Evolutionary conservation across 1,140 invertebrate genomes (phyloP), one percentile per base, ranked within the genome.

Genomic region (Halesus radiatus): DNA sequence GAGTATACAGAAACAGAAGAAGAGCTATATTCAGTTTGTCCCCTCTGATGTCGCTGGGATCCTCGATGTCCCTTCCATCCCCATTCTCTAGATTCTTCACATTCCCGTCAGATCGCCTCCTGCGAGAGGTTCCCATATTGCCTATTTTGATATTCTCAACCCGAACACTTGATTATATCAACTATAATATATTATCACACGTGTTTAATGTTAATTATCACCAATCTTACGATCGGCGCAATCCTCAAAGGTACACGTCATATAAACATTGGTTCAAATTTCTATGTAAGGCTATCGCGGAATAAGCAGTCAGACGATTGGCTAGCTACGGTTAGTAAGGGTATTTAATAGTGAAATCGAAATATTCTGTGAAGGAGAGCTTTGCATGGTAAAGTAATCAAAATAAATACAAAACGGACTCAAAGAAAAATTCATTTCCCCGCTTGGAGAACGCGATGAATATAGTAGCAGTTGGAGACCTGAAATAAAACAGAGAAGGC

Each of bases 1-100:
- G 90, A 53, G 98, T 91, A 86, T 99, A 99, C 1, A 99, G 90
- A 86, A 98, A 97, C 80, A 98, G 91, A 58, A 99, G 90, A 54
- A 99, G 91, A 3, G 93, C 90, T 84, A 99, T 97, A 86, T 96
- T 96, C 56, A 90, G 86, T 84, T 92, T 90, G 87, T 96, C 95
- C 7, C 94, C 95, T 83, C 92, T 90, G 80, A 94, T 89, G 85
- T 94, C 91, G 37, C 90, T 90, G 3, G 84, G 85, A 64, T 88
- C 89, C 3, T 82, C 82, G 37, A 82, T 81, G 10, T 79, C 64
- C 23, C 73, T 78, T 20, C 84, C 76, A 50, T 88, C 86, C 37
- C 89, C 88, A 85, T 87, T 89, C 84, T 89, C 88, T 54, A 90
- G 56, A 64, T 87, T 72, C 68, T 70, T 81, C 52, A 53, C 32